Base-by-base conservation (phyloP, 2,888 invertebrate species). In the Synanthedon vespiformis region DNA sequence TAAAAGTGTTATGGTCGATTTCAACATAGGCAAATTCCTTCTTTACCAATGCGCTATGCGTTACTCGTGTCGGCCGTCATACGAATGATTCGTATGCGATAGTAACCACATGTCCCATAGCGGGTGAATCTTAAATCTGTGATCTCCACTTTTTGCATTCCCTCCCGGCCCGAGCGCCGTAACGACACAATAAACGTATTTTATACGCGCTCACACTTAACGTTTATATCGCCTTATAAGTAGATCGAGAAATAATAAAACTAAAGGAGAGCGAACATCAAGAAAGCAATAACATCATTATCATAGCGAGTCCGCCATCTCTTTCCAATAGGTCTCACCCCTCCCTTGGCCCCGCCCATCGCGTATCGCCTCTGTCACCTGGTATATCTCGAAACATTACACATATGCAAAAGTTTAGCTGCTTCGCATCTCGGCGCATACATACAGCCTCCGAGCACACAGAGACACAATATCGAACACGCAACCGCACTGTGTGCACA, bases 261-360 rank as follows among this genome's bases (percentile, higher is more conserved):
- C 82, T 83, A 84, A 81, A 83, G 80, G 74, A 79, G 81, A 72
- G 67, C 74, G 79, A 78, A 85, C 80, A 83, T 86, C 86, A 84
- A 82, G 85, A 86, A 83, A 85, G 85, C 86, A 84, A 86, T 86
- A 86, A 87, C 87, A 82, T 87, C 86, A 87, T 87, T 87, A 87
- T 87, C 87, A 86, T 87, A 85, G 86, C 74, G 61, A 75, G 84
- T 82, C 80, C 72, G 83, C 83, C 85, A 81, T 87, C 87, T 87
- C 87, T 85, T 80, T 87, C 84, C 83, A 77, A 84, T 86, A 84
- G 80, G 77, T 83, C 72, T 84, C 73, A 81, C 80, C 84, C 84
- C 82, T 74, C 78, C 75, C 67, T 70, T 70, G 65, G 83, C 85
- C 77, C 80, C 86, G 86, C 86, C 86, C 76, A 83, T 69, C 77